phyloP scores from a whole-genome alignment of 2,113 vertebrate genomes.

The Protobothrops mucrosquamatus region DNA sequence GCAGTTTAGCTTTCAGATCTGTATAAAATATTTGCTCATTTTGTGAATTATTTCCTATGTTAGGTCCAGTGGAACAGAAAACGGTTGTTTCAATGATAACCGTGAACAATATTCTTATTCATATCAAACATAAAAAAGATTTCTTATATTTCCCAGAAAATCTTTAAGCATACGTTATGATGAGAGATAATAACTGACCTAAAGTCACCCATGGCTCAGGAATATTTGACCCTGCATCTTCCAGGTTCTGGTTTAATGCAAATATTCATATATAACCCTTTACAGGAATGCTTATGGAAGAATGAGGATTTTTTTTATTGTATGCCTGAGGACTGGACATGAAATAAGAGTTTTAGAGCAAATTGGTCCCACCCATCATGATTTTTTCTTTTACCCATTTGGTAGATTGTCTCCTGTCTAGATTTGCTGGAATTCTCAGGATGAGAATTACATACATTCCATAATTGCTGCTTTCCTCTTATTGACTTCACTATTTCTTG shows the following conservation, averaged over 20 bases:
- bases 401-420: conserved; percentile 9
- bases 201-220: background rate
- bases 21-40: conserved; percentile 4
- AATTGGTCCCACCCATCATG: background rate
- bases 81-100: background rate
- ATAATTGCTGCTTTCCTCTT: conserved; percentile 31
- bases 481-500: conserved; percentile 26
- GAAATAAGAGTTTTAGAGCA: background rate
- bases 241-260: background rate
- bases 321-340: background rate
- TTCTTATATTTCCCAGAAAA: conserved; percentile 2
- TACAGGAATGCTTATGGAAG: background rate
- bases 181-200: background rate
- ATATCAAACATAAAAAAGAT: conserved; percentile 35
- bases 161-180: background rate
- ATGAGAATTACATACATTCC: background rate
- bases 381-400: background rate
- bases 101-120: conserved; percentile 6
- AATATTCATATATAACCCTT: background rate
- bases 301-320: background rate
- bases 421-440: background rate
- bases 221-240: background rate
- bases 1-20: conserved; percentile 1
- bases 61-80: conserved; percentile 31
- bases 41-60: background rate